These are phyloP conservation scores for Lasioglossum vierecki DNA, from an alignment of 2,888 invertebrate species.

Conservation along the genomic window DNA sequence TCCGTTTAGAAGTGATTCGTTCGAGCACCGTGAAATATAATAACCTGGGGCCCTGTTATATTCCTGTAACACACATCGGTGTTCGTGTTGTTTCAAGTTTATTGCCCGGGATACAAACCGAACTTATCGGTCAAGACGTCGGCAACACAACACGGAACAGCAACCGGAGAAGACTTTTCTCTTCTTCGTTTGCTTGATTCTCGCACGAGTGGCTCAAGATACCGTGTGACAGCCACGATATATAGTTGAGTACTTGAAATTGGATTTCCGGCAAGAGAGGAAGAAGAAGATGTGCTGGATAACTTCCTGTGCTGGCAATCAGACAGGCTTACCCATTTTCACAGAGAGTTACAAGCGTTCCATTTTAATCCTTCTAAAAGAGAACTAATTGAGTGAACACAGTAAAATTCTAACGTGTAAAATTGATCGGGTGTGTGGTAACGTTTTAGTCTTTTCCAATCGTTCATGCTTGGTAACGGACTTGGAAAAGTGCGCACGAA, in stretches of 20 bases:
- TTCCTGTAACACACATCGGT: neutral
- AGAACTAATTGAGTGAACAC: too few relatives aligned
- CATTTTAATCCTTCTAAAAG: neutral
- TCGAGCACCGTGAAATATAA: constrained; percentile 40
- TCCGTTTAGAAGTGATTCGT: constrained; percentile 11
- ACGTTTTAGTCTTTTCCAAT: too few relatives aligned
- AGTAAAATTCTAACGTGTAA: too few relatives aligned
- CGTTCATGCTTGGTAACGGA: too few relatives aligned
- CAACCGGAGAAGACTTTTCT: neutral
- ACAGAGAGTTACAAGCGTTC: neutral
- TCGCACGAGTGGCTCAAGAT: neutral
- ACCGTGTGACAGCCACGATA: neutral
- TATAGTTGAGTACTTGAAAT: neutral
- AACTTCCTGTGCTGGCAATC: neutral
- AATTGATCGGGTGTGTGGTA: too few relatives aligned
- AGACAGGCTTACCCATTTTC: neutral
- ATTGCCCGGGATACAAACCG: neutral
- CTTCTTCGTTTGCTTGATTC: neutral
- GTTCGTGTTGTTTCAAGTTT: constrained; percentile 15
- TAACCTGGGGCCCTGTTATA: constrained; percentile 7
- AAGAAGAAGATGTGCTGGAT: neutral
- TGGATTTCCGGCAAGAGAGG: neutral
- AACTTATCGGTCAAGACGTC: neutral
- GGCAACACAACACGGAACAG: too few relatives aligned
- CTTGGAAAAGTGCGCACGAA: too few relatives aligned